phyloP scores from a whole-genome alignment of 2,797 vertebrate genomes.

The Spinus olivaceus region DNA sequence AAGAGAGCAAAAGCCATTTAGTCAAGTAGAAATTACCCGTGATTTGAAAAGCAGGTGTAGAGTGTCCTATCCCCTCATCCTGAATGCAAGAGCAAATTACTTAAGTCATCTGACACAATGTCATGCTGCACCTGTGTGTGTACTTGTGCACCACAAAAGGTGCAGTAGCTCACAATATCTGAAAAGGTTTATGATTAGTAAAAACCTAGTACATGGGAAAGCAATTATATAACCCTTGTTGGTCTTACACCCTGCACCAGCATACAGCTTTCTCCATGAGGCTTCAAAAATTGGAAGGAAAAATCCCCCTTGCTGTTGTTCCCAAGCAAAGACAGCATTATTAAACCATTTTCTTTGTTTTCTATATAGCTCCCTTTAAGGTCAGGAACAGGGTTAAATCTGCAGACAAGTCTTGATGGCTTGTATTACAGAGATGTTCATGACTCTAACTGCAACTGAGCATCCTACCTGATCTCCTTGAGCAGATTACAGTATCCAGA shows the following conservation, averaged over 20 bases:
- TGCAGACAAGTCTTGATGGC: background rate
- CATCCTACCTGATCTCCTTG: background rate
- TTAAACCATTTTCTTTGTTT: background rate
- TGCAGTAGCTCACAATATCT: background rate
- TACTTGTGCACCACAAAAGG: background rate
- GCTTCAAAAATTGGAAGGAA: background rate
- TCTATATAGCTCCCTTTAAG: background rate
- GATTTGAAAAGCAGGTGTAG: slow-evolving; percentile 10
- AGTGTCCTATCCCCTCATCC: background rate
- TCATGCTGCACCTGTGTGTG: background rate
- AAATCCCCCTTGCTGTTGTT: background rate
- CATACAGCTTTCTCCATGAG: background rate
- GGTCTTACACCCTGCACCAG: background rate
- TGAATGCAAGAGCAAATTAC: background rate
- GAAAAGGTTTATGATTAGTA: background rate
- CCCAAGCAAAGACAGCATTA: background rate
- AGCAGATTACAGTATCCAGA: background rate
- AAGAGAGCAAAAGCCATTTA: background rate
- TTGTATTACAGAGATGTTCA: background rate
- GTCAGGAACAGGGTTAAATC: background rate
- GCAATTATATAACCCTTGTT: background rate
- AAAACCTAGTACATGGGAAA: background rate
- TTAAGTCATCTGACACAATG: background rate
- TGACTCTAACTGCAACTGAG: background rate
- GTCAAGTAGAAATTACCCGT: background rate